Base-by-base conservation (phyloP, 1,140 invertebrate species). In the Drosophila obscura region DNA sequence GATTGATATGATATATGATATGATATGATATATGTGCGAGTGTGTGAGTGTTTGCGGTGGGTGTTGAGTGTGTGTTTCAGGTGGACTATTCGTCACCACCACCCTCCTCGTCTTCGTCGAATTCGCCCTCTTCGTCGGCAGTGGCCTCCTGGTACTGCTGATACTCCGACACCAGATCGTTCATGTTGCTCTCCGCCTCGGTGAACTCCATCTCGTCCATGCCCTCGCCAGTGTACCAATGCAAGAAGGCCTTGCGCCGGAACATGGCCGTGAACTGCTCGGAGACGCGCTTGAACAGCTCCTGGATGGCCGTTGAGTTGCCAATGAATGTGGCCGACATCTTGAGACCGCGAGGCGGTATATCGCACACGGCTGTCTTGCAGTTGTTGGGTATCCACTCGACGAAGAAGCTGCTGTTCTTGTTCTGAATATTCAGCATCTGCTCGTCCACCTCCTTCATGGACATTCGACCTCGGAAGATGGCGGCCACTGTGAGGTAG, bases 151-250 rank as follows among this genome's bases (percentile, higher is more conserved):
- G 96, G 92, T 98, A 98, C 89, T 97, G 96, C 90, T 98, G 97
- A 83, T 97, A 97, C 90, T 98, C 97, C 0, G 95, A 95, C 2
- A 97, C 95, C 50, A 97, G 92, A 91, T 97, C 96, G 90, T 96
- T 94, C 96, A 96, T 94, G 94, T 96, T 94, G 93, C 94, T 94
- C 91, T 95, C 94, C 0, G 96, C 96, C 78, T 97, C 96, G 11
- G 95, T 96, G 92, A 97, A 97, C 90, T 97, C 96, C 93, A 94
- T 95, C 80, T 96, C 96, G 67, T 97, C 96, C 96, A 97, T 97
- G 59, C 96, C 96, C 87, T 97, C 96, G 7, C 95, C 95, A 55
- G 95, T 96, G 76, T 95, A 95, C 94, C 94, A 95, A 92, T 94
- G 94, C 79, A 94, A 92, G 94, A 97, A 97, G 85, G 96, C 96